phyloP scores from a whole-genome alignment of 1,140 invertebrate species.

The Drosophila kikkawai region DNA sequence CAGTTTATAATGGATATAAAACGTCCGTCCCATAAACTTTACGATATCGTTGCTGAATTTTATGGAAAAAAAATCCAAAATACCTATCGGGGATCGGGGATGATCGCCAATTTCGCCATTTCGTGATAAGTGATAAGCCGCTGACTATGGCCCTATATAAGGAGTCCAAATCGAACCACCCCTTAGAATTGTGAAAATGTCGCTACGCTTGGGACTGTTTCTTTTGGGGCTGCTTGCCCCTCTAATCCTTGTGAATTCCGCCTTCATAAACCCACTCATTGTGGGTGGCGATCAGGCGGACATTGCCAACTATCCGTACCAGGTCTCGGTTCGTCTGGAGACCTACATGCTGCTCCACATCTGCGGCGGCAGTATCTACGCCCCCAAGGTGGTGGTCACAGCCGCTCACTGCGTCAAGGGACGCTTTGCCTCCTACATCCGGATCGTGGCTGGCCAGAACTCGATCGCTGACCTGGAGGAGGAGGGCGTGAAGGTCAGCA shows the following conservation, averaged over 20 bases:
- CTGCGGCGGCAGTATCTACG: constrained; percentile 85
- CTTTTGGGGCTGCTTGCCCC: constrained; percentile 44
- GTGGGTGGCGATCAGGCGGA: constrained; percentile 62
- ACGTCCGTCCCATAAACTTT: constrained; percentile 30
- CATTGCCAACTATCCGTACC: constrained; percentile 62
- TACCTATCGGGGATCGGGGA: constrained; percentile 44
- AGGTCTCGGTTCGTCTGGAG: constrained; percentile 70
- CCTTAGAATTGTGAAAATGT: constrained; percentile 33
- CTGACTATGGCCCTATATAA: constrained; percentile 29
- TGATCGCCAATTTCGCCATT: constrained; percentile 32
- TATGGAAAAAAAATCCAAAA: constrained; percentile 48
- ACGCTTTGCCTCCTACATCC: constrained; percentile 67
- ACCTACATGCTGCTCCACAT: constrained; percentile 73
- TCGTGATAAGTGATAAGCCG: constrained; percentile 36
- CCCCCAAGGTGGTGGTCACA: constrained; percentile 86
- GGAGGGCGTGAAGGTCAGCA: constrained; percentile 64
- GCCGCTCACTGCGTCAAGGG: constrained; percentile 87
- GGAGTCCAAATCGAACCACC: constrained; percentile 13
- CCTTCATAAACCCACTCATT: constrained; percentile 55
- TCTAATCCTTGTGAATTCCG: constrained; percentile 26
- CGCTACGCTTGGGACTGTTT: constrained; percentile 38
- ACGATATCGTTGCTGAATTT: constrained; percentile 43
- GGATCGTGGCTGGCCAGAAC: constrained; percentile 66
- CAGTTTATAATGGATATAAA: constrained; percentile 61
- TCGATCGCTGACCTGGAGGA: constrained; percentile 72